Evolutionary conservation across 2,888 invertebrate species (phyloP), one percentile per base, ranked within the genome.

Genomic region (Phengaris alcon): DNA sequence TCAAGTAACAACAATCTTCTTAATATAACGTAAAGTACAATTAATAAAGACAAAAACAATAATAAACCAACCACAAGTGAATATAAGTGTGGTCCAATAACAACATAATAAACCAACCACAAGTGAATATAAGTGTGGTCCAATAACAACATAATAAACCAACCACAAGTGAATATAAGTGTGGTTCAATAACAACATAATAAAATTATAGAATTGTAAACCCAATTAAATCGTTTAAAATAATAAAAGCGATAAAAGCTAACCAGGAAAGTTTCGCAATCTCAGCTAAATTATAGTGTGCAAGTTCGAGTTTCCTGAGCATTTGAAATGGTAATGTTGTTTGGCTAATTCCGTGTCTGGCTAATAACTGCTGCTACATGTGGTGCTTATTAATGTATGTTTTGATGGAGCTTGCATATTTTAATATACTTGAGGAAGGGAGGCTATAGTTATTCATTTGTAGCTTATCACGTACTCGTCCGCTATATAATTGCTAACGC

Each of bases 301-400:
- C 70, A 51, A 70, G 22, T 51, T 48, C 51, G 69, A 51, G 48
- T 46, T 69, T 48, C 70, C 48, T 70, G 51, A 54, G 73, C 80
- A 84, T 85, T 83, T 82, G 82, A 83, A 85, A 87, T 88, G 85
- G 85, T 84, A 87, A 88, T 88, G 82, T 78, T 80, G 82, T 81
- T 82, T 79, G 80, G 83, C 81, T 83, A 84, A 85, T 85, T 84
- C 83, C 79, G 79, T 82, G 48, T 70, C 48, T 64, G 64, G 64
- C 64, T 64, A 64, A 64, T 64, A 44, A 64, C 57, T 57, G 57
- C 59, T 35, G 59, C 22, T n/a, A 64, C 59, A 22, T 64, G 59
- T 12, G n/a, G 48, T 51, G 6, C 15, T 74, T 74, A 54, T 69
- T 74, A 68, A 54, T 51, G 68, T 70, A 48, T 70, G 51, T 51